A percentile compares a stretch with the other conserved stretches of the same genome.
Evolutionary conservation across 1,140 invertebrate genomes (phyloP).

Genomic region (Battus philenor): DNA sequence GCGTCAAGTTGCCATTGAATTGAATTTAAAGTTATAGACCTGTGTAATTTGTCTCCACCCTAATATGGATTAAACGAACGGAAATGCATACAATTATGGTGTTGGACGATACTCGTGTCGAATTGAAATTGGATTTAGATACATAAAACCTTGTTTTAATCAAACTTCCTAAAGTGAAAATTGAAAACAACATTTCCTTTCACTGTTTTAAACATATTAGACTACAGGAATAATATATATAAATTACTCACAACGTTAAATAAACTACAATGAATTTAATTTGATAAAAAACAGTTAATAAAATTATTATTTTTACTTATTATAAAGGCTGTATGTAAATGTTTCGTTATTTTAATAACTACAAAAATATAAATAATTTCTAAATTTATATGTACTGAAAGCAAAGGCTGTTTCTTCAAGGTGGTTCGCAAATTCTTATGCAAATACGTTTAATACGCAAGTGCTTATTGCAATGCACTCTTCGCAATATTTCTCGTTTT

Average conservation of each 20-base stretch:
- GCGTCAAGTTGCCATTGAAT: constrained; percentile 35
- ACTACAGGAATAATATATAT: neutral
- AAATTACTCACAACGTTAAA: neutral
- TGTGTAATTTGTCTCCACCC: constrained; percentile 49
- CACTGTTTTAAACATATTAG: neutral
- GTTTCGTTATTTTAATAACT: neutral
- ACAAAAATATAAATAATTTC: neutral
- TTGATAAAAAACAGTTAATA: too few relatives aligned
- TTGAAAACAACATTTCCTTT: neutral
- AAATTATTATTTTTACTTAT: neutral
- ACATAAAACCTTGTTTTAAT: constrained; percentile 30
- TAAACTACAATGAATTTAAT: too few relatives aligned
- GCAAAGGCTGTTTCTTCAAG: constrained; percentile 30
- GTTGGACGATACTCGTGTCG: constrained; percentile 30
- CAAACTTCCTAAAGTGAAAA: neutral
- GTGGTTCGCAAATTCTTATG: constrained; percentile 51
- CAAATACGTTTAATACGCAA: constrained; percentile 32
- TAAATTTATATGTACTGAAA: constrained; percentile 18
- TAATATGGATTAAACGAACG: constrained; percentile 37
- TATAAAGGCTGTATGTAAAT: neutral
- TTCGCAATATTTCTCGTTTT: constrained; percentile 25
- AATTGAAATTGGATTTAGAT: constrained; percentile 37
- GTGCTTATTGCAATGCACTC: constrained; percentile 28
- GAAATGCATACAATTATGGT: constrained; percentile 57
- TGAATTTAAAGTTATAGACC: constrained; percentile 42